Percentiles rank a stretch among this genome's conserved stretches.
Conservation (phyloP, 1,140 invertebrate genomes). For the Cydia fagiglandana region DNA sequence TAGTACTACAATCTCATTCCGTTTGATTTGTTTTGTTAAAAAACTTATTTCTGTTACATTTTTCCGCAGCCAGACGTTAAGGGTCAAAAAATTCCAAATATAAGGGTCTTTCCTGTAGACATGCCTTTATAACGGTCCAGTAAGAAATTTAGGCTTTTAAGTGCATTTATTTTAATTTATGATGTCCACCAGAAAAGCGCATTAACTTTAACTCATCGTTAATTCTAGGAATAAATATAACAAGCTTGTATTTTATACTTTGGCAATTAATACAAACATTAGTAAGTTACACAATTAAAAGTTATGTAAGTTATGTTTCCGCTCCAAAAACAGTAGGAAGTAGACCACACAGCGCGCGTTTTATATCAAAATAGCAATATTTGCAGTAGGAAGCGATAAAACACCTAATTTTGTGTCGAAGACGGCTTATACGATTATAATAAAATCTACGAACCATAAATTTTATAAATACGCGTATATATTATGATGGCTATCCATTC, state of each 20-base stretch:
- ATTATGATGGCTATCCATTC: too few relatives aligned
- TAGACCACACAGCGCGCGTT: slow-evolving; percentile 17
- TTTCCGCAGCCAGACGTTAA: too few relatives aligned
- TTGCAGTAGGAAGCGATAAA: slow-evolving; percentile 18
- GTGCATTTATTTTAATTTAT: too few relatives aligned
- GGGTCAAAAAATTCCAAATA: too few relatives aligned
- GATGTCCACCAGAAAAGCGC: too few relatives aligned
- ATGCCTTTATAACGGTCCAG: too few relatives aligned
- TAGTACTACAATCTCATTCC: too few relatives aligned
- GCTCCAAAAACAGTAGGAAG: slow-evolving; percentile 10
- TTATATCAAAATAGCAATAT: neutral
- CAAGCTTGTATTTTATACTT: neutral
- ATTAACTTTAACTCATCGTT: too few relatives aligned
- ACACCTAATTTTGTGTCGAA: neutral
- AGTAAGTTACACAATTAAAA: slow-evolving; percentile 10
- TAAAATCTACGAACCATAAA: neutral
- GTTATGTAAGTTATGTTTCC: slow-evolving; percentile 21
- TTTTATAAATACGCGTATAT: neutral
- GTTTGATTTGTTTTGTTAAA: too few relatives aligned
- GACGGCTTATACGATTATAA: neutral
- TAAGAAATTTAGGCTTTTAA: too few relatives aligned
- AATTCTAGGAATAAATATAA: neutral
- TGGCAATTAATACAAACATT: neutral
- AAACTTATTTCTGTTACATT: too few relatives aligned
- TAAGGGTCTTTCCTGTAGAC: too few relatives aligned